Evolutionary conservation across 1,140 invertebrate species (phyloP).

Genomic region (Drosophila equinoxialis): DNA sequence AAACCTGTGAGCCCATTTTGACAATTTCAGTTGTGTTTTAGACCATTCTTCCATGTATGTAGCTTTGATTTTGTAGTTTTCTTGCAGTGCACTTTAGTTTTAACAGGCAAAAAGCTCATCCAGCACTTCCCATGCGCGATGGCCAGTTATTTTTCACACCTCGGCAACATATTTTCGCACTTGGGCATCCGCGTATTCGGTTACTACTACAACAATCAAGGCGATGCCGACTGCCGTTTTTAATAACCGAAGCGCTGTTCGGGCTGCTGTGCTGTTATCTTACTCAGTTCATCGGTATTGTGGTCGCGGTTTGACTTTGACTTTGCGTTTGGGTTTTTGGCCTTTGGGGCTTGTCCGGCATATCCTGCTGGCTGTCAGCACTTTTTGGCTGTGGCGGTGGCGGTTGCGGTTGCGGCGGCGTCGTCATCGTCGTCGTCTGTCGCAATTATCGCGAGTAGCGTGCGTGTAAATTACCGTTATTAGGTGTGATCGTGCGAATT

Average conservation of each 20-base stretch:
- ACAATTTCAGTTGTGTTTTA: too few relatives aligned
- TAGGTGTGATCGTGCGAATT: constrained; percentile 80
- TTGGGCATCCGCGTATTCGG: constrained; percentile 64
- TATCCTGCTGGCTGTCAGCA: constrained; percentile 62
- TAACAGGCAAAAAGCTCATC: neutral
- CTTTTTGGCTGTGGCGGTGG: constrained; percentile 42
- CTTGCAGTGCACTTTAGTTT: neutral
- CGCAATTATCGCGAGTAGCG: constrained; percentile 69
- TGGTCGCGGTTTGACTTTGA: constrained; percentile 45
- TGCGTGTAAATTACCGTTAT: constrained; percentile 83
- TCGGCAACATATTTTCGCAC: constrained; percentile 82
- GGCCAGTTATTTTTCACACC: constrained; percentile 83
- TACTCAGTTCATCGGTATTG: constrained; percentile 70
- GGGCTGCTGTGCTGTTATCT: constrained; percentile 58
- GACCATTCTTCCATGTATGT: too few relatives aligned
- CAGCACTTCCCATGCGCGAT: constrained; percentile 13
- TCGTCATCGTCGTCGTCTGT: constrained; percentile 5
- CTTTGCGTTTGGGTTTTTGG: constrained; percentile 28
- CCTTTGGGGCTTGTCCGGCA: constrained; percentile 30
- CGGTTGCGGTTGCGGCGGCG: constrained; percentile 15
- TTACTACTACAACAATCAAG: constrained; percentile 53
- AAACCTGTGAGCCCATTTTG: too few relatives aligned
- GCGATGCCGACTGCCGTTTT: constrained; percentile 62
- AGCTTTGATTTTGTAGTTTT: neutral
- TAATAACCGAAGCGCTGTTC: constrained; percentile 64